Conservation (phyloP, 2,888 invertebrate species). For the Orthosia gracilis region DNA sequence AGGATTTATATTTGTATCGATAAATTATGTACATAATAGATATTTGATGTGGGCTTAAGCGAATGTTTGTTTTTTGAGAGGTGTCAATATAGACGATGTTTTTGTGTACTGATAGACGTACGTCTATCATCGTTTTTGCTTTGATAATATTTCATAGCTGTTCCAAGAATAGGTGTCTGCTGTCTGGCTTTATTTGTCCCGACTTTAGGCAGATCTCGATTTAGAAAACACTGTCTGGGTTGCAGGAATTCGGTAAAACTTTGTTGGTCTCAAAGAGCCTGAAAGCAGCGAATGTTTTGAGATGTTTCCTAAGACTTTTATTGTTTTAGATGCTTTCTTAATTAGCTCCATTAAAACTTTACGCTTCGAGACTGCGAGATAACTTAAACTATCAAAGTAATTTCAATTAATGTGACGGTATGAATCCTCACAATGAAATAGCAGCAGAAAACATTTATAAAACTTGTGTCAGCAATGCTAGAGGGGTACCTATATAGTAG, state of each 20-base stretch:
- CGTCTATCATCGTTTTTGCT: conserved; percentile 10
- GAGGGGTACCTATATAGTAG: neutral
- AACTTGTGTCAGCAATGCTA: neutral
- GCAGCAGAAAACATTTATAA: neutral
- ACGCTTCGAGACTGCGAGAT: conserved; percentile 4
- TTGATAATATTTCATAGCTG: conserved; percentile 18
- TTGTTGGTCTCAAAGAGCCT: neutral
- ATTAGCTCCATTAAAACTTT: conserved; percentile 37
- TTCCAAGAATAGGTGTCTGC: conserved; percentile 15
- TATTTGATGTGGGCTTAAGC: conserved; percentile 36
- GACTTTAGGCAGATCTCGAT: conserved; percentile 5
- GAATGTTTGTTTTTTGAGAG: conserved; percentile 28
- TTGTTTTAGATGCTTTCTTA: neutral
- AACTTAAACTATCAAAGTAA: conserved; percentile 12
- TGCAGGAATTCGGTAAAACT: neutral
- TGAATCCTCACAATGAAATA: neutral
- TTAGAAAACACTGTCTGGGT: conserved; percentile 19
- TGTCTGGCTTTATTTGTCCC: neutral
- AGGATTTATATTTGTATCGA: conserved; percentile 39
- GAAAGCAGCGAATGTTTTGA: conserved; percentile 12
- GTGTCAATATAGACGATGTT: conserved; percentile 25
- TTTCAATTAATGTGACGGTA: conserved; percentile 6
- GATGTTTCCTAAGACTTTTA: conserved; percentile 4
- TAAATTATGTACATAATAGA: conserved; percentile 45
- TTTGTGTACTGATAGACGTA: too few species aligned